phyloP scores from a whole-genome alignment of 2,888 invertebrate species.

The Opisthograptis luteolata region DNA sequence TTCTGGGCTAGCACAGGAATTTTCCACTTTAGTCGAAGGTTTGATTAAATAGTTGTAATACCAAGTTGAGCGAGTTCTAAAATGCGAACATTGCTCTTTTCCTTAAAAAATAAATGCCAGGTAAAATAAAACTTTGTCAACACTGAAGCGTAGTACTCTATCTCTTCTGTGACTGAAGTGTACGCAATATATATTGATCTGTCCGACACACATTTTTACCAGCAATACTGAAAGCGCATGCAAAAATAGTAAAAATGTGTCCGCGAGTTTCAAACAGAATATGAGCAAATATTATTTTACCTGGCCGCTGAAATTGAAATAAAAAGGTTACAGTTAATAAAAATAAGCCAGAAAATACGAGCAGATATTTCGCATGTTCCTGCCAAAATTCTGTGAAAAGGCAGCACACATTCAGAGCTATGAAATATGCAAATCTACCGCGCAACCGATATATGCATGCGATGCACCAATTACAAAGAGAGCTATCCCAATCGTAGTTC shows the following conservation, averaged over 20 bases:
- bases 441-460: constrained; percentile 63
- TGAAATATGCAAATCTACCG: constrained; percentile 64
- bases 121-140: too few relatives aligned
- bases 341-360: constrained; percentile 13
- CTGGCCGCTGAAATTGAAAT: constrained; percentile 6
- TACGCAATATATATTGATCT: too few relatives aligned
- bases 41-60: neutral
- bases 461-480: constrained; percentile 61
- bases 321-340: neutral
- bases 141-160: too few relatives aligned
- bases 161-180: too few relatives aligned
- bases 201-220: too few relatives aligned
- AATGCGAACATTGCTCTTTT: neutral
- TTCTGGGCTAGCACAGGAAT: constrained; percentile 31
- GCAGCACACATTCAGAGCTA: constrained; percentile 32
- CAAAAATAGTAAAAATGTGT: neutral
- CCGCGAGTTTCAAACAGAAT: neutral
- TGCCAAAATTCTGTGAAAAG: constrained; percentile 24
- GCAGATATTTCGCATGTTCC: constrained; percentile 20
- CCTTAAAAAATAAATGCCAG: too few relatives aligned
- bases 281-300: neutral
- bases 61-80: neutral
- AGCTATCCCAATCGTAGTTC: constrained; percentile 44
- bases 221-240: too few relatives aligned
- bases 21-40: constrained; percentile 16